Evolutionary conservation across 1,140 invertebrate genomes (phyloP).

Genomic region (Aphaenogaster floridana): DNA sequence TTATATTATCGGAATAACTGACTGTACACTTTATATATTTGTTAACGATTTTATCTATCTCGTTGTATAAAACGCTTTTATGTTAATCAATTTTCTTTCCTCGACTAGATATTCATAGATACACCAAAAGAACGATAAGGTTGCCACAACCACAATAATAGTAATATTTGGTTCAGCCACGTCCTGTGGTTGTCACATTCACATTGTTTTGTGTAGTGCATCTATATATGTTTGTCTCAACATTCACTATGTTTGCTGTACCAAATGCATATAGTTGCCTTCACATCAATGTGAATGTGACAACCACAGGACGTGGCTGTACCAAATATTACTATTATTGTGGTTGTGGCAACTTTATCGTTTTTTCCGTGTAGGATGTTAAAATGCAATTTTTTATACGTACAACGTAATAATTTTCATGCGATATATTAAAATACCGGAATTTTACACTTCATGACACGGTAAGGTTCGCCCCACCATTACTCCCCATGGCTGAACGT

Average conservation of each 20-base stretch:
- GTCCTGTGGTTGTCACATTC: too few species aligned
- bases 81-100: not conserved
- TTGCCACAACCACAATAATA: too few species aligned
- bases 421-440: not conserved
- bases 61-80: not conserved
- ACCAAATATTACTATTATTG: too few species aligned
- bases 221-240: too few species aligned
- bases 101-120: not conserved
- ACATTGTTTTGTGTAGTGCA: too few species aligned
- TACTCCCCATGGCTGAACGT: not conserved
- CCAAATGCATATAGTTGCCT: too few species aligned
- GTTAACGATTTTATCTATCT: not conserved
- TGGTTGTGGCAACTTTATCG: too few species aligned
- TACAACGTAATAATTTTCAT: not conserved
- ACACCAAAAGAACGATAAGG: too few species aligned
- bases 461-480: not conserved
- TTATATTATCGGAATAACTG: not conserved
- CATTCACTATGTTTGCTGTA: too few species aligned
- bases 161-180: too few species aligned
- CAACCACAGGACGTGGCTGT: too few species aligned
- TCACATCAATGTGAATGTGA: too few species aligned
- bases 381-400: not conserved
- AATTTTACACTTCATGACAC: slow-evolving; percentile 11
- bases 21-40: not conserved
- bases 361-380: not conserved